Percentiles rank a stretch among this genome's conserved stretches.
phyloP scores from a whole-genome alignment of 1,140 invertebrate species.

The Anthonomus grandis region DNA sequence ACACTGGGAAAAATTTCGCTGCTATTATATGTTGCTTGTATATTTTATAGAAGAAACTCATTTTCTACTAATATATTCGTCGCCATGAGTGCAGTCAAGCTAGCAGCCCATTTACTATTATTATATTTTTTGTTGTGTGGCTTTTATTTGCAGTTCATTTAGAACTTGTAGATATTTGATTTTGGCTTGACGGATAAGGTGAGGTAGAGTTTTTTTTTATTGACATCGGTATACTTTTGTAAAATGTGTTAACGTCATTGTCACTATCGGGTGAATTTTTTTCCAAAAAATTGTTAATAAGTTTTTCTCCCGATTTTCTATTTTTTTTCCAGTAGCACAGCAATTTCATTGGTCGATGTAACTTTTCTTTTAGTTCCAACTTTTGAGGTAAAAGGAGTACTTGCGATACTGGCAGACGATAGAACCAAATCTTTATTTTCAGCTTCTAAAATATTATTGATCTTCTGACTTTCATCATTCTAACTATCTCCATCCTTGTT shows the following conservation, averaged over 20 bases:
- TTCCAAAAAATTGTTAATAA: not conserved
- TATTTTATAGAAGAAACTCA: no score
- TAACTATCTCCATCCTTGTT: not conserved
- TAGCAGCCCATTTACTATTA: no score
- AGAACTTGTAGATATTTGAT: conserved; percentile 1
- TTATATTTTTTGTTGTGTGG: conserved; percentile 7
- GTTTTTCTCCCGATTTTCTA: not conserved
- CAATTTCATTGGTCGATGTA: not conserved
- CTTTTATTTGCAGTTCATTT: not conserved
- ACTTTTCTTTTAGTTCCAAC: not conserved
- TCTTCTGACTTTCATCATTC: not conserved
- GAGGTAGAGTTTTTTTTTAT: not conserved
- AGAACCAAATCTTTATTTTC: not conserved
- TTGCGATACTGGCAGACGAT: conserved; percentile 1
- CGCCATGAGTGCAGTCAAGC: no score
- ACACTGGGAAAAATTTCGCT: no score
- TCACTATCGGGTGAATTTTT: not conserved
- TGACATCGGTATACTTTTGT: conserved; percentile 4
- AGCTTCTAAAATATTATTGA: not conserved
- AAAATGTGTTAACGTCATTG: conserved; percentile 6
- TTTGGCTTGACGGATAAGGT: conserved; percentile 3
- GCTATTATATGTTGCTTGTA: no score
- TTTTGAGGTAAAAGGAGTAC: not conserved
- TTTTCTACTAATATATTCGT: no score
- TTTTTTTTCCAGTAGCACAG: not conserved